Evolutionary conservation across 1,140 invertebrate species (phyloP).

Genomic region (Pomacea maculata): DNA sequence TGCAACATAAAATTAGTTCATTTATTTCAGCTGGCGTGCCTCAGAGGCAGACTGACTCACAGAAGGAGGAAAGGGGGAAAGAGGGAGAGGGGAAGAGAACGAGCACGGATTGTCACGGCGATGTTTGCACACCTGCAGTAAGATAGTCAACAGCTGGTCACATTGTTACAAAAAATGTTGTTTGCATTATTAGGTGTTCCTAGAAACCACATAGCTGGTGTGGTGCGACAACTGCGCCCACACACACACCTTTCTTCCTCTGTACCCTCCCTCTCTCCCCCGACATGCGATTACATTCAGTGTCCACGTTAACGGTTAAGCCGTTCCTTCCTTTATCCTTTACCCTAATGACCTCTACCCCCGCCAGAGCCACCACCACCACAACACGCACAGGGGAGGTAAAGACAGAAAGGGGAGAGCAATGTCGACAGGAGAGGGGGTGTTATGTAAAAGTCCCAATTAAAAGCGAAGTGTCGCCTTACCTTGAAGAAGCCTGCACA

Average conservation of each 20-base stretch:
- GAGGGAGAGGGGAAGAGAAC: slow-evolving; percentile 1
- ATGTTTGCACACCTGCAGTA: no score
- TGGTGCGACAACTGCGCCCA: background rate
- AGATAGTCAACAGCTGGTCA: slow-evolving; percentile 10
- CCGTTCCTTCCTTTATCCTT: no score
- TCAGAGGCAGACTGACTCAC: no score
- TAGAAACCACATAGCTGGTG: background rate
- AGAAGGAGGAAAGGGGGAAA: background rate
- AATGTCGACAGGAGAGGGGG: background rate
- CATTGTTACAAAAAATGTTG: no score
- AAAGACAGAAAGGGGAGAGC: background rate
- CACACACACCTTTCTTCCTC: background rate
- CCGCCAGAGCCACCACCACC: background rate
- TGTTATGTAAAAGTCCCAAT: slow-evolving; percentile 1
- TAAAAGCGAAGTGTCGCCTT: slow-evolving; percentile 40
- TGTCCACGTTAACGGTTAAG: no score
- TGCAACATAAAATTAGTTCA: no score
- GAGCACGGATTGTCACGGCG: background rate
- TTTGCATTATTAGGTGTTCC: no score
- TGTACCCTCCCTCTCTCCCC: no score
- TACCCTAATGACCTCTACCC: background rate
- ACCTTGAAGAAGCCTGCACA: slow-evolving; percentile 89
- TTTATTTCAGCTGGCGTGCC: no score
- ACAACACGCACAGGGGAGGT: background rate
- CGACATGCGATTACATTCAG: no score